Evolutionary conservation across 2,113 vertebrate species (phyloP).

Genomic region (Saguinus imperator): DNA sequence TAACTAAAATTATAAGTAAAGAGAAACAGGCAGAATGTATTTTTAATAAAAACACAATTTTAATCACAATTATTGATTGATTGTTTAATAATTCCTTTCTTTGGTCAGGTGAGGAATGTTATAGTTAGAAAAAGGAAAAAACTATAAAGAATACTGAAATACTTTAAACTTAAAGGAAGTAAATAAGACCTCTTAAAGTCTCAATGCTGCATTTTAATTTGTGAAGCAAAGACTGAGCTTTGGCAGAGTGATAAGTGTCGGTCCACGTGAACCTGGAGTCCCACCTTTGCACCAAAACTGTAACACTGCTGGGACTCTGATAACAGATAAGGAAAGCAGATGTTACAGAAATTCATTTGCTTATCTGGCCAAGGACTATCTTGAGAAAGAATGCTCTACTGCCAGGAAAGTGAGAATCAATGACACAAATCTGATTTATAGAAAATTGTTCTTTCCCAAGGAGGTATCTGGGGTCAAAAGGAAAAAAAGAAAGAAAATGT

Average conservation of each 20-base stretch:
- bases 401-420: neutral
- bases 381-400: neutral
- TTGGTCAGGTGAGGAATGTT: neutral
- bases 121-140: neutral
- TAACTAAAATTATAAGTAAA: neutral
- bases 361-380: neutral
- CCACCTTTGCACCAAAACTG: neutral
- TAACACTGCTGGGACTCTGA: neutral
- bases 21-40: neutral
- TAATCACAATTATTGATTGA: neutral
- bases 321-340: neutral
- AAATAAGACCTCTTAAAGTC: neutral
- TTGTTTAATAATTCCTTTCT: neutral
- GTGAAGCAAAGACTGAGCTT: neutral
- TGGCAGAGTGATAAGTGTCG: neutral
- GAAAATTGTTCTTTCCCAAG: no score
- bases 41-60: neutral
- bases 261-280: accelerated
- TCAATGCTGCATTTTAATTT: neutral
- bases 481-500: neutral
- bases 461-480: no score
- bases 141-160: neutral
- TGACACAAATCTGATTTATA: neutral
- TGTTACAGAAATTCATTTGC: neutral
- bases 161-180: neutral